phyloP scores from a whole-genome alignment of 2,797 vertebrate genomes.

The Typhlichthys eigenmanni region DNA sequence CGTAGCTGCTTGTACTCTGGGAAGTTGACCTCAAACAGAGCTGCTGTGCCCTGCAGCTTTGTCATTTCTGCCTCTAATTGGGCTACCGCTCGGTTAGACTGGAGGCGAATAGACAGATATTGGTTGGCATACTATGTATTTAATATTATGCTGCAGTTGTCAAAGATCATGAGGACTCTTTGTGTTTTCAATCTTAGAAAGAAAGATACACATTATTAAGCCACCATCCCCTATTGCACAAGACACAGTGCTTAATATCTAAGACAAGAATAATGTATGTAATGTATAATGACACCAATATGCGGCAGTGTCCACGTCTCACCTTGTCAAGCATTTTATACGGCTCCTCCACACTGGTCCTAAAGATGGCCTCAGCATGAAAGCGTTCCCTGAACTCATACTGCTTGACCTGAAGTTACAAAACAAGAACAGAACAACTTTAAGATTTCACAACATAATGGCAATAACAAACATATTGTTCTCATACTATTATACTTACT shows the following conservation, averaged over 20 bases:
- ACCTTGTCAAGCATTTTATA: slow-evolving; percentile 79
- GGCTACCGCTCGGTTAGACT: slow-evolving; percentile 71
- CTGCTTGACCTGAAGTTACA: slow-evolving; percentile 77
- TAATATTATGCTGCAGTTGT: neutral
- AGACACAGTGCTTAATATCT: too few relatives aligned
- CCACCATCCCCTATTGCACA: too few relatives aligned
- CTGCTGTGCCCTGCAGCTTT: slow-evolving; percentile 76
- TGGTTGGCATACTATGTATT: neutral
- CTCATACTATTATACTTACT: too few relatives aligned
- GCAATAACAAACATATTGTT: too few relatives aligned
- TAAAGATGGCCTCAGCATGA: slow-evolving; percentile 75
- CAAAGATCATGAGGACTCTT: neutral
- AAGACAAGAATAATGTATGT: too few relatives aligned
- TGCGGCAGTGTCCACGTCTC: slow-evolving; percentile 7
- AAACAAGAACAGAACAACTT: neutral
- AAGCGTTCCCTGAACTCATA: slow-evolving; percentile 83
- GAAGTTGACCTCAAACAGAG: slow-evolving; percentile 80
- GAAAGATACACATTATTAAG: too few relatives aligned
- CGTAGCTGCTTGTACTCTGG: slow-evolving; percentile 81
- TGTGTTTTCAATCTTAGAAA: too few relatives aligned
- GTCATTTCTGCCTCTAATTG: slow-evolving; percentile 77
- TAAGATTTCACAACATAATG: too few relatives aligned
- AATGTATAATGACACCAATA: too few relatives aligned
- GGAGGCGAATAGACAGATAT: slow-evolving; percentile 23
- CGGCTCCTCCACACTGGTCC: slow-evolving; percentile 66